These are phyloP conservation scores for Hyles lineata DNA, from an alignment of 2,888 invertebrate genomes.

Conservation along the genomic window DNA sequence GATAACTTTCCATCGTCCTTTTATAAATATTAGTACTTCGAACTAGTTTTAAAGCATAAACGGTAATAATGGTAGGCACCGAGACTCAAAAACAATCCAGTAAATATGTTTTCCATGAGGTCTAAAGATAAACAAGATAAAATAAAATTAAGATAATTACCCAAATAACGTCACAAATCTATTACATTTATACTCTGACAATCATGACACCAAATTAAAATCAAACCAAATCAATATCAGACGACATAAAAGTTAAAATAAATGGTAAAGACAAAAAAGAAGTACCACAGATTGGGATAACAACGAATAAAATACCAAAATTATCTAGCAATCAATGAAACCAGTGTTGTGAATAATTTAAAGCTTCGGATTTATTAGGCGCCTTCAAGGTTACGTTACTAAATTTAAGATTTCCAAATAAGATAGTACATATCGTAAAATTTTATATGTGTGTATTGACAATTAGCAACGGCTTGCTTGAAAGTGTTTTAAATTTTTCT, in stretches of 20 bases:
- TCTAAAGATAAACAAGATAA: no score
- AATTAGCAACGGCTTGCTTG: slow-evolving; percentile 37
- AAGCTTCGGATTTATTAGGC: slow-evolving; percentile 38
- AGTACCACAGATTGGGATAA: neutral
- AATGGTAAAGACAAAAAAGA: neutral
- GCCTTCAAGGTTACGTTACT: slow-evolving; percentile 50
- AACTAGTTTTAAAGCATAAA: neutral
- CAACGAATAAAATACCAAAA: neutral
- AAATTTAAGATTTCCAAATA: slow-evolving; percentile 49
- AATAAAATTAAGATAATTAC: neutral
- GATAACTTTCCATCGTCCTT: slow-evolving; percentile 16
- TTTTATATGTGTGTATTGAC: slow-evolving; percentile 43
- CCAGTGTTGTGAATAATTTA: slow-evolving; percentile 40
- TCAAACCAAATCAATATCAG: neutral
- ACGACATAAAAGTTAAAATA: neutral
- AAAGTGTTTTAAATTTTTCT: slow-evolving; percentile 28
- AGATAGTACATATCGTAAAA: slow-evolving; percentile 41
- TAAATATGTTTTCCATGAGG: no score
- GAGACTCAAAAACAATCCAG: no score
- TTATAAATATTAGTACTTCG: neutral
- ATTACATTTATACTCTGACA: neutral
- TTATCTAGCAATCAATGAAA: slow-evolving; percentile 21
- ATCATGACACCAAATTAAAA: neutral
- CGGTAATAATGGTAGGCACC: neutral
- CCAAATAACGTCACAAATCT: neutral